Evolutionary conservation across 2,113 vertebrate genomes (phyloP).

Genomic region (Peromyscus leucopus): DNA sequence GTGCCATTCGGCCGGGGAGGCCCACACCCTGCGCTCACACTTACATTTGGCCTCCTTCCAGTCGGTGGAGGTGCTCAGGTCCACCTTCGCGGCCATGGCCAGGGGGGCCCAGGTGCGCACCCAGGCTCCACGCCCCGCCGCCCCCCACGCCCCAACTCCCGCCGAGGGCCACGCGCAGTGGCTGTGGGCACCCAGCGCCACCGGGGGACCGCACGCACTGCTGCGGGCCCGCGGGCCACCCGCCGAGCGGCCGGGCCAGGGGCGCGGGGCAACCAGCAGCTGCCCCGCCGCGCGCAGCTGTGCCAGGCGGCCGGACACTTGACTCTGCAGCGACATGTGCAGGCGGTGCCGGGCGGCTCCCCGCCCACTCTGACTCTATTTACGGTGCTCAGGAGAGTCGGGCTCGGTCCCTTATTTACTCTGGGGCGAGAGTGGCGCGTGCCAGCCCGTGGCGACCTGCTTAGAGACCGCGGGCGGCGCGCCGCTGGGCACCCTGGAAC

Average conservation of each 20-base stretch:
- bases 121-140: constrained; percentile 57
- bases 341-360: constrained; percentile 69
- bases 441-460: constrained; percentile 63
- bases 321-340: constrained; percentile 74
- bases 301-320: constrained; percentile 74
- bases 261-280: constrained; percentile 63
- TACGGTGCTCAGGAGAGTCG: constrained; percentile 60
- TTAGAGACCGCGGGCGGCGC: constrained; percentile 52
- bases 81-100: constrained; percentile 85
- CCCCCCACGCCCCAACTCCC: constrained; percentile 72
- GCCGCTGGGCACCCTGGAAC: constrained; percentile 82
- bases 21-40: constrained; percentile 64
- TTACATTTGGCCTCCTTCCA: constrained; percentile 88
- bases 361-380: constrained; percentile 79
- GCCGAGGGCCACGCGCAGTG: constrained; percentile 52
- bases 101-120: constrained; percentile 78
- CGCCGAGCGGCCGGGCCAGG: constrained; percentile 59
- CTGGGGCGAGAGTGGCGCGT: constrained; percentile 40
- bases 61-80: constrained; percentile 84
- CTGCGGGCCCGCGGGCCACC: constrained; percentile 49
- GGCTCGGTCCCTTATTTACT: constrained; percentile 65
- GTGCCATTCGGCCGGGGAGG: constrained; percentile 13
- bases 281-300: constrained; percentile 74
- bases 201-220: constrained; percentile 20
- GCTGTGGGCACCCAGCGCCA: background rate